Percentiles rank a stretch among this genome's conserved stretches.
These are phyloP conservation scores for Hirtodrosophila trivittata DNA, from an alignment of 2,888 invertebrate genomes.

Conservation along the genomic window DNA sequence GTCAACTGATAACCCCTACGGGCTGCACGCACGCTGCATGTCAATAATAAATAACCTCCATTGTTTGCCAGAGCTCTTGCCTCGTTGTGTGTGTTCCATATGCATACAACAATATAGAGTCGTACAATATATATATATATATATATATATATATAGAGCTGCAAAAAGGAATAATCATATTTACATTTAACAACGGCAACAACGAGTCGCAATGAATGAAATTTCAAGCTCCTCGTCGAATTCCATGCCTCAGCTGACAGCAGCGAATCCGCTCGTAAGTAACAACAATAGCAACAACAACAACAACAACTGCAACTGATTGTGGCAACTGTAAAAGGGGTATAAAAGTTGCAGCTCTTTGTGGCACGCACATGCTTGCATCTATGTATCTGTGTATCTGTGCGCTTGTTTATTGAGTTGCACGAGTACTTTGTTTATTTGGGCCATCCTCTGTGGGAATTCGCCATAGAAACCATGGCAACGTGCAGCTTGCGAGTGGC, in stretches of 20 bases:
- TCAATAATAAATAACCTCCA: constrained; percentile 74
- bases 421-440: constrained; percentile 45
- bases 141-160: not conserved
- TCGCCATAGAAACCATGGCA: constrained; percentile 28
- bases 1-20: constrained; percentile 69
- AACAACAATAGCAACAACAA: constrained; percentile 24
- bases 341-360: constrained; percentile 27
- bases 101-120: constrained; percentile 19
- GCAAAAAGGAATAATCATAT: constrained; percentile 67
- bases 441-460: constrained; percentile 57
- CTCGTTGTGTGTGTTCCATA: constrained; percentile 30
- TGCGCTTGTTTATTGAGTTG: constrained; percentile 56
- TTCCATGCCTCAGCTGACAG: constrained; percentile 56
- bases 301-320: constrained; percentile 15
- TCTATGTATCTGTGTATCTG: constrained; percentile 14
- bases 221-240: constrained; percentile 45
- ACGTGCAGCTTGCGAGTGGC: not conserved
- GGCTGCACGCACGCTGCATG: constrained; percentile 52
- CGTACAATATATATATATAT: constrained; percentile 21
- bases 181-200: constrained; percentile 65
- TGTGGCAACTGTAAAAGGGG: constrained; percentile 29
- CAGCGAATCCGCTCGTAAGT: constrained; percentile 44
- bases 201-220: constrained; percentile 47
- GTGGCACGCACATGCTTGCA: constrained; percentile 26
- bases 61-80: constrained; percentile 55